Conservation (phyloP, 35 echinoderm and acorn worm species). For the Amphiura filiformis region DNA sequence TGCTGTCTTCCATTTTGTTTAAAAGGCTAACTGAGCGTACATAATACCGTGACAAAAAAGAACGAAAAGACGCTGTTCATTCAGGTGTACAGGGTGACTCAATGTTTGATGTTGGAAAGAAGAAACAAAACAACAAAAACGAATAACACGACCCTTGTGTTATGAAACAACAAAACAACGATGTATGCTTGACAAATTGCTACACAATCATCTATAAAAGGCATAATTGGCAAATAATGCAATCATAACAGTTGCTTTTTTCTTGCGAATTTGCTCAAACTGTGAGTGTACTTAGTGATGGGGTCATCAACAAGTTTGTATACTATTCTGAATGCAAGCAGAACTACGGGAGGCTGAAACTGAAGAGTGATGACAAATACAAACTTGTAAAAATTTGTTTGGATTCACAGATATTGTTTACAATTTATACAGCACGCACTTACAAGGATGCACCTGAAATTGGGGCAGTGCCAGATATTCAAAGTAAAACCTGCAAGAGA, state of each 20-base stretch:
- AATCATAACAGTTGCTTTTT: background rate
- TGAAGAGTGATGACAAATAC: no score
- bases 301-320: background rate
- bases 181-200: background rate
- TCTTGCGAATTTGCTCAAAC: background rate
- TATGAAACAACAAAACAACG: background rate
- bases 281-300: background rate
- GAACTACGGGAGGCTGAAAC: no score
- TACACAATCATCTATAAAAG: background rate
- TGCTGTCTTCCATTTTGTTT: background rate
- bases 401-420: no score
- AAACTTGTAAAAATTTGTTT: no score
- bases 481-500: no score
- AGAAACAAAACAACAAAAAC: background rate
- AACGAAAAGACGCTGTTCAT: background rate
- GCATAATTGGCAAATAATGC: background rate
- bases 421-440: no score
- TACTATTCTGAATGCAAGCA: no score
- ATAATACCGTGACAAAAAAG: background rate
- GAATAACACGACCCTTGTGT: background rate
- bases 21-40: background rate
- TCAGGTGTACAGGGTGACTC: background rate
- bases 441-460: no score
- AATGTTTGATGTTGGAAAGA: background rate
- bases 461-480: no score